phyloP scores from a whole-genome alignment of 2,797 vertebrate species.

The Tinamus major region DNA sequence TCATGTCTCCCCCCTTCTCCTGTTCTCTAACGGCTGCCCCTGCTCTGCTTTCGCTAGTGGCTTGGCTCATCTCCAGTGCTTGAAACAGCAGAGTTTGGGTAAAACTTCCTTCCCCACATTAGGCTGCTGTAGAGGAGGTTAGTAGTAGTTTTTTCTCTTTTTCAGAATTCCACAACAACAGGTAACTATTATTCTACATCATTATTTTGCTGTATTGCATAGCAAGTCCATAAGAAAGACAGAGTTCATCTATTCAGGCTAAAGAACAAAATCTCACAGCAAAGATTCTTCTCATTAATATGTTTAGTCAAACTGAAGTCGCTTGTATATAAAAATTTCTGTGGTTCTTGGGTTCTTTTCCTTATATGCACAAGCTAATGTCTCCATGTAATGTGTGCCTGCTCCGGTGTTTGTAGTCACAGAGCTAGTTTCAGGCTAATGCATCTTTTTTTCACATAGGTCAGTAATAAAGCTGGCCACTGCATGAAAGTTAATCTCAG shows the following conservation, averaged over 20 bases:
- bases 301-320: neutral
- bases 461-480: neutral
- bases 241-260: neutral
- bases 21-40: too few relatives aligned
- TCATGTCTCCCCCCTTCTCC: neutral
- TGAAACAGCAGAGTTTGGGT: neutral
- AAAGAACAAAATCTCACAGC: neutral
- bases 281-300: neutral
- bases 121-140: neutral
- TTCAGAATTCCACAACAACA: neutral
- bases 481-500: slow-evolving; percentile 7
- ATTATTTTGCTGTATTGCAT: neutral
- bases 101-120: accelerated
- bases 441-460: neutral
- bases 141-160: too few relatives aligned
- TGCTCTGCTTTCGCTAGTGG: too few relatives aligned
- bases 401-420: neutral
- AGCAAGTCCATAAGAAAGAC: neutral
- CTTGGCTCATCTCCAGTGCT: too few relatives aligned
- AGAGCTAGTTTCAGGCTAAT: slow-evolving; percentile 27
- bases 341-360: neutral
- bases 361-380: neutral
- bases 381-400: neutral
- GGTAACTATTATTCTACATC: neutral
- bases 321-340: neutral